Conservation (phyloP, 2,113 vertebrate genomes). For the Syrmaticus mikado region DNA sequence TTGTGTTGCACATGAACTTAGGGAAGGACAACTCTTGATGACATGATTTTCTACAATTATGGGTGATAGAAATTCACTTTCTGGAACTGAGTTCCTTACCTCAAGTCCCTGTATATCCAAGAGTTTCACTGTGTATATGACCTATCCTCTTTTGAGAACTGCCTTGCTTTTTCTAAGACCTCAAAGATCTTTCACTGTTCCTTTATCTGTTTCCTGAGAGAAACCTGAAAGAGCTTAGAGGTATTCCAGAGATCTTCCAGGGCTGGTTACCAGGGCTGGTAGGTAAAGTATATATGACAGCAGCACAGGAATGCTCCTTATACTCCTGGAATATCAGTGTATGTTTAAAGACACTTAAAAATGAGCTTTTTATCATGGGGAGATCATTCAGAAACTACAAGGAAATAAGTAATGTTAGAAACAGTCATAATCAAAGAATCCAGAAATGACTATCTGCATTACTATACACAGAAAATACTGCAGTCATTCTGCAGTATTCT, state of each 20-base stretch:
- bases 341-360: background rate
- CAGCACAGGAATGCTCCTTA: background rate
- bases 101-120: background rate
- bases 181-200: background rate
- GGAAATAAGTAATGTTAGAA: background rate
- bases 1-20: background rate
- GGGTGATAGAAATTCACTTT: background rate
- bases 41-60: background rate
- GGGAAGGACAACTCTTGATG: background rate
- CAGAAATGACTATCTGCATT: background rate
- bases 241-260: background rate
- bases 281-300: accelerated
- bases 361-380: background rate
- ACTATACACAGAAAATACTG: background rate
- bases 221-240: background rate
- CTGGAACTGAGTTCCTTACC: background rate
- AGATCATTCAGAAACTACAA: background rate
- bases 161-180: background rate
- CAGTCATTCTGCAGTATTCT: background rate
- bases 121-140: background rate
- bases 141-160: background rate
- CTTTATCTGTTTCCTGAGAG: background rate
- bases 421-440: background rate
- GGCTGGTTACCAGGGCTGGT: background rate
- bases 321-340: background rate